These are phyloP conservation scores for Phrynosoma blainvillii DNA, from an alignment of 2,113 vertebrate genomes.

Conservation along the genomic window DNA sequence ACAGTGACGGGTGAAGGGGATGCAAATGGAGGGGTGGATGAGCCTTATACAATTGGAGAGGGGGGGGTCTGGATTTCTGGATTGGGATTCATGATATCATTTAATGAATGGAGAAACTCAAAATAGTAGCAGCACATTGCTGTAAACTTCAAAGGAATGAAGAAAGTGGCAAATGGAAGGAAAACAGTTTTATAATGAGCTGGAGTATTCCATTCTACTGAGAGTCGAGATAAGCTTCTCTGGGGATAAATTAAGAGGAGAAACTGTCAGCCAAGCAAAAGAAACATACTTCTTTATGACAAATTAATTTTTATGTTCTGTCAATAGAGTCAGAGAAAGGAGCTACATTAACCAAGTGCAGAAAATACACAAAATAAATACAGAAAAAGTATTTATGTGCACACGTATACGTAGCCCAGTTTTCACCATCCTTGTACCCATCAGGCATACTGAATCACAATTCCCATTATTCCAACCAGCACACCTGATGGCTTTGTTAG, in stretches of 20 bases:
- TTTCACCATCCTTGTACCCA: background rate
- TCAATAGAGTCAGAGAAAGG: slow-evolving; percentile 37
- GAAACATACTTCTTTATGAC: slow-evolving; percentile 35
- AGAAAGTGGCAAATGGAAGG: slow-evolving; percentile 48
- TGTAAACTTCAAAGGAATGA: slow-evolving; percentile 39
- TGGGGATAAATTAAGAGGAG: slow-evolving; percentile 51
- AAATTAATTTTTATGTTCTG: slow-evolving; percentile 21
- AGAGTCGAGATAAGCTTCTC: slow-evolving; percentile 47
- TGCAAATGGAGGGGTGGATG: too few species aligned
- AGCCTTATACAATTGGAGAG: background rate
- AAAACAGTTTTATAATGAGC: slow-evolving; percentile 61
- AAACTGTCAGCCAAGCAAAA: slow-evolving; percentile 43
- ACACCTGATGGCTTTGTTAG: too few species aligned
- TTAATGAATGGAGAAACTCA: background rate
- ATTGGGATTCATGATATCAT: background rate
- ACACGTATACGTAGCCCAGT: background rate
- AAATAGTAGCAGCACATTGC: background rate
- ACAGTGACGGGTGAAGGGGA: background rate
- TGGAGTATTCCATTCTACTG: slow-evolving; percentile 67
- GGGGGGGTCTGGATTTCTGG: background rate
- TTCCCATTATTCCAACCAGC: background rate
- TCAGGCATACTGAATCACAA: background rate
- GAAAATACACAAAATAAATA: background rate
- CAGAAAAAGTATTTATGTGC: background rate
- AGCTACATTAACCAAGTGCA: background rate